Evolutionary conservation across 2,113 vertebrate species (phyloP).

Genomic region (Dromaius novaehollandiae): DNA sequence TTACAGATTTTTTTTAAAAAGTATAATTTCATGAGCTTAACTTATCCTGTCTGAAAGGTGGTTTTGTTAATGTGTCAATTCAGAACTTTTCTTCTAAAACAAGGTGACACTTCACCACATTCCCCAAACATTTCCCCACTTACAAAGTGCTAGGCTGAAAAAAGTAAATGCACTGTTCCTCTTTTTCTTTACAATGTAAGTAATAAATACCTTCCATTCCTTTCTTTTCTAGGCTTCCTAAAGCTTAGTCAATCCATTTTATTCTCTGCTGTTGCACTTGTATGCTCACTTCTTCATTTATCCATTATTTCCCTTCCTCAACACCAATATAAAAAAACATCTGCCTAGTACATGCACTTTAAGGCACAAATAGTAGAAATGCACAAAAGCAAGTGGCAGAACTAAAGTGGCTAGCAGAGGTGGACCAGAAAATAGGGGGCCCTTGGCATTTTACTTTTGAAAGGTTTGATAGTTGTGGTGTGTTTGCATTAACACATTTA

Average conservation of each 20-base stretch:
- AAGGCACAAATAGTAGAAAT: neutral
- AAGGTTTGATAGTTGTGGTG: neutral
- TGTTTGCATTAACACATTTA: neutral
- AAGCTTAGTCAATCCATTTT: neutral
- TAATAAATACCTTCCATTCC: neutral
- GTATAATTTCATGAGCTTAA: rapidly evolving
- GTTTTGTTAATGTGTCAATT: neutral
- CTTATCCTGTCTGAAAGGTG: neutral
- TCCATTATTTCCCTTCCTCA: neutral
- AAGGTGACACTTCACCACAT: neutral
- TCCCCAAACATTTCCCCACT: neutral
- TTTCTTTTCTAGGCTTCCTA: neutral
- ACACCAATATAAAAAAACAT: neutral
- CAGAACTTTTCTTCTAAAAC: neutral
- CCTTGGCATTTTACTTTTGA: neutral
- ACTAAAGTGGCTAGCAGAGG: neutral
- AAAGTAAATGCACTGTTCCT: neutral
- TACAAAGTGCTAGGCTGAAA: neutral
- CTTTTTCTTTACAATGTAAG: neutral
- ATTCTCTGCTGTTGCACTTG: neutral
- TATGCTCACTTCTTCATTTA: rapidly evolving
- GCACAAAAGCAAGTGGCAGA: neutral
- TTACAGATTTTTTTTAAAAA: neutral
- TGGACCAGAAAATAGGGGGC: neutral
- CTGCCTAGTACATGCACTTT: neutral